Evolutionary conservation across 2,797 vertebrate species (phyloP), one percentile per base, ranked within the genome.

Genomic region (Parambassis ranga): DNA sequence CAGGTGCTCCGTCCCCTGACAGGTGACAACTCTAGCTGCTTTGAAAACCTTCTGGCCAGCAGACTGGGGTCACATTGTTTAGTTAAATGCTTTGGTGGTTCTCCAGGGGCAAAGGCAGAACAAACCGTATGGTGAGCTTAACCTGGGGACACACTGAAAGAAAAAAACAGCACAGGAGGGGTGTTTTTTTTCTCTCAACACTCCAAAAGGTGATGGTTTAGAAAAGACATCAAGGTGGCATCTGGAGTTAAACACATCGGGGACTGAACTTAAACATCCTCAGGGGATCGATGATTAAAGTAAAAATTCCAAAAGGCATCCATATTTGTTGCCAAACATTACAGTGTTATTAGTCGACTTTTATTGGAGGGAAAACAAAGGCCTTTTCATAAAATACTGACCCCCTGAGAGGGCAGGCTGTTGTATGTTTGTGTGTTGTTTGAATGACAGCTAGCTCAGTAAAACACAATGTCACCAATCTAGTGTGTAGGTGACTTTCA

Each of bases 31-130:
- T 66, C 68, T 16, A 31, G 53, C 49, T 31, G 44, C 65, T 79
- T 77, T 77, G 46, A 70, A 72, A 80, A 84, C 75, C 85, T 61
- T 86, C 74, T 86, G 87, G 83, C 60, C 69, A 55, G 37, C 85
- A 68, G 80, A 78, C 49, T 58, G 11, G 78, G 88, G 88, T 87
- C 87, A 89, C 84, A 90, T 84, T 89, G 84, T 87, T n/a, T 82
- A 19, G 71, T 69, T 84, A 85, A 87, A 79, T 66, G 80, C 84
- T 83, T 78, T 70, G 19, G 15, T 69, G 61, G 58, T 74, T 76
- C 61, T 81, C 81, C 35, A 1, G 71, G 50, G 77, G 11, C 18
- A 3, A 49, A 64, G 14, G 26, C 26, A 26, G 39, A 51, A 82
- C 60, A 63, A 71, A 61, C 58, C 53, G 27, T 68, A 53, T 71